phyloP scores from a whole-genome alignment of 2,113 vertebrate genomes.

The Nycticebus coucang region DNA sequence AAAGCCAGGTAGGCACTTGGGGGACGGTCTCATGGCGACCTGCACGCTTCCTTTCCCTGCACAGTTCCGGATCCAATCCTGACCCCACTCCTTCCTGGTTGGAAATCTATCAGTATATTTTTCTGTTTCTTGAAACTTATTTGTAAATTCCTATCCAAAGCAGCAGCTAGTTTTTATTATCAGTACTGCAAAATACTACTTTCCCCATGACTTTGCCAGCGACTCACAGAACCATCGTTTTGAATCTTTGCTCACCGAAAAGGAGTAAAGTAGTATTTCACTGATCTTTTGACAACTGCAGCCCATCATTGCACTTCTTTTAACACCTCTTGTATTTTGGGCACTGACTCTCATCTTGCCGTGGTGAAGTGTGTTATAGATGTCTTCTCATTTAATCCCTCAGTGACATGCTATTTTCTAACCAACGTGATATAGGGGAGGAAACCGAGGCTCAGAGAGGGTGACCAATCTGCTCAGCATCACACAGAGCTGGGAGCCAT shows the following conservation, averaged over 20 bases:
- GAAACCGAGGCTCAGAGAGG: not conserved
- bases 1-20: not conserved
- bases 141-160: not conserved
- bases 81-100: not conserved
- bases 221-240: not conserved
- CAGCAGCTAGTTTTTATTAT: not conserved
- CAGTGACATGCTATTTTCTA: not conserved
- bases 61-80: not conserved
- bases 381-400: not conserved
- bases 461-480: not conserved
- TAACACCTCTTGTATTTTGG: not conserved
- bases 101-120: not conserved
- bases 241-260: not conserved
- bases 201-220: not conserved
- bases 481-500: not conserved
- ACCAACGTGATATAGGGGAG: not conserved
- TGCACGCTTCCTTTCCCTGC: not conserved
- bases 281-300: not conserved
- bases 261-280: not conserved
- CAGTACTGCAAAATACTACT: not conserved
- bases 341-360: not conserved
- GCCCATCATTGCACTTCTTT: not conserved
- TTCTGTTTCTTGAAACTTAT: not conserved
- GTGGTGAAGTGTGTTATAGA: not conserved
- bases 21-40: not conserved